Evolutionary conservation across 1,140 invertebrate genomes (phyloP), one percentile per base, ranked within the genome.

Genomic region (Choristoneura fumiferana): DNA sequence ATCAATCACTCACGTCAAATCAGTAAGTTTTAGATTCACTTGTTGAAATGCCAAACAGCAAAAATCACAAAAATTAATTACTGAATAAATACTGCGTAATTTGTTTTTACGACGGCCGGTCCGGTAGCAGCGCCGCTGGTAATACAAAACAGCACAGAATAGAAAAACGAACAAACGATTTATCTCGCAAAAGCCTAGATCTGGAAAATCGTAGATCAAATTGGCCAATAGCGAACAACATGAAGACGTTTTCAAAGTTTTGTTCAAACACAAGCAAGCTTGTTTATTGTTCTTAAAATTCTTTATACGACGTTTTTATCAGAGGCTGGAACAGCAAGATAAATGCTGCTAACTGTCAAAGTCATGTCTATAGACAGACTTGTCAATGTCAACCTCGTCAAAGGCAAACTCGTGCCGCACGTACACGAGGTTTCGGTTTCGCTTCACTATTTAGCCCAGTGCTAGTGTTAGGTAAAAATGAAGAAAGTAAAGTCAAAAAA

Each of bases 371-470:
- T 29, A 12, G 18, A 22, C 43, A 29, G n/a, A n/a, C n/a, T n/a
- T 45, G 40, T 22, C 40, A 45, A 4, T 49, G 43, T 49, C 43
- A 49, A 49, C 12, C 43, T 49, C n/a, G n/a, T n/a, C n/a, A n/a
- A n/a, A n/a, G n/a, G n/a, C n/a, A n/a, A n/a, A n/a, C n/a, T n/a
- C n/a, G n/a, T n/a, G n/a, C n/a, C n/a, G n/a, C 43, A 49, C 22
- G 43, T 14, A 12, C 43, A 33, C 43, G 43, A 29, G 40, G 40
- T 12, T 10, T 1, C 2, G n/a, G 15, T 43, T 18, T 18, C 15
- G 6, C 17, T 4, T 18, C 22, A 1, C 22, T 43, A 9, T 43
- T n/a, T n/a, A n/a, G n/a, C n/a, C n/a, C n/a, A 22, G 9, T 18
- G 22, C 15, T 18, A 43, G 10, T 18, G 10, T 3, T 43, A 43